A percentile compares a stretch with the other conserved stretches of the same genome.
phyloP scores from a whole-genome alignment of 92 coral and sea anemone genomes.

The Plumapathes pennacea region DNA sequence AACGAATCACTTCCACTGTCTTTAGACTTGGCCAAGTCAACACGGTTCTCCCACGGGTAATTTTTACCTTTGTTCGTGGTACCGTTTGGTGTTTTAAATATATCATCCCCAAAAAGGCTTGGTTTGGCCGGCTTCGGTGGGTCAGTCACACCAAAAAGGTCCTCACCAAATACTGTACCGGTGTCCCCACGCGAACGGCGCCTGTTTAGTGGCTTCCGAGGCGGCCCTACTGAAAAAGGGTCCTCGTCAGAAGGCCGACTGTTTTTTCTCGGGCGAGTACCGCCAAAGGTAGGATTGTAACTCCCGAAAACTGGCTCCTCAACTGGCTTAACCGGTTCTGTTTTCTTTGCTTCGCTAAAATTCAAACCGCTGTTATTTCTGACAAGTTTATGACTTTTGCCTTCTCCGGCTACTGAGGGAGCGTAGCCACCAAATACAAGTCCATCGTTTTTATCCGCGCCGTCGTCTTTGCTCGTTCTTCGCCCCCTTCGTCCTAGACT shows the following conservation, averaged over 20 bases:
- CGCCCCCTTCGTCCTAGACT: slow-evolving; percentile 49
- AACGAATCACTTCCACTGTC: slow-evolving; percentile 35
- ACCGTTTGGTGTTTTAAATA: slow-evolving; percentile 6
- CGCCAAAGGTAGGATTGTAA: slow-evolving; percentile 66
- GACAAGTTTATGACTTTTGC: slow-evolving; percentile 24
- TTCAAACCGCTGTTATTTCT: slow-evolving; percentile 65
- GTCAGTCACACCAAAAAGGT: slow-evolving; percentile 45
- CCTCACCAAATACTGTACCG: slow-evolving; percentile 67
- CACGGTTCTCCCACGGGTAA: slow-evolving; percentile 83
- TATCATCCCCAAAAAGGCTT: slow-evolving; percentile 53
- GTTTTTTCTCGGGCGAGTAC: slow-evolving; percentile 13
- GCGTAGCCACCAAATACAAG: slow-evolving; percentile 42
- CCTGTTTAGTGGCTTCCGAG: slow-evolving; percentile 35
- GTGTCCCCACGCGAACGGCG: slow-evolving; percentile 36
- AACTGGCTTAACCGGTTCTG: slow-evolving; percentile 6
- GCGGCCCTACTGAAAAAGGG: slow-evolving; percentile 8
- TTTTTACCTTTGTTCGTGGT: slow-evolving; percentile 22
- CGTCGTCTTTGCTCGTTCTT: slow-evolving; percentile 20
- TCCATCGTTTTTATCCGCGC: slow-evolving; percentile 15
- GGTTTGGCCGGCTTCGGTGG: slow-evolving; percentile 37
- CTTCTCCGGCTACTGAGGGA: slow-evolving; percentile 61
- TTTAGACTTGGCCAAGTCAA: slow-evolving; percentile 20
- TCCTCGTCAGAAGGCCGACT: slow-evolving; percentile 29
- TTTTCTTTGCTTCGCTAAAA: slow-evolving; percentile 44
- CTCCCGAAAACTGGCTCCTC: slow-evolving; percentile 50